phyloP scores from a whole-genome alignment of 2,113 vertebrate genomes.

The Bujurquina vittata region DNA sequence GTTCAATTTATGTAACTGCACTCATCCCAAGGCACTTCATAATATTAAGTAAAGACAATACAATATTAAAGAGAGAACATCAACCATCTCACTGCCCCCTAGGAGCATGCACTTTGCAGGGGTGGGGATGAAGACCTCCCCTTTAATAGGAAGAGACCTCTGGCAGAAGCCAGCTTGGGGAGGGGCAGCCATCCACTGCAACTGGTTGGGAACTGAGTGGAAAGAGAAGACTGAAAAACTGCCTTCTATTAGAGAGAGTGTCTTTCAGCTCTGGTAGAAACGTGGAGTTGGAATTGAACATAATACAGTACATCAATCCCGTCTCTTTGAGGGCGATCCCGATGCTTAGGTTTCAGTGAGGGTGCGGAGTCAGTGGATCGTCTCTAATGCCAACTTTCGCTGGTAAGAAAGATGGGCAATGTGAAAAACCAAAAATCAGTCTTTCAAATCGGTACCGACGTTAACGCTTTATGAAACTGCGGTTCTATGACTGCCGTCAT shows the following conservation, averaged over 20 bases:
- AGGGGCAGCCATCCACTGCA: not conserved
- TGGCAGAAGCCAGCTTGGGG: not conserved
- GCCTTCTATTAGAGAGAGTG: not conserved
- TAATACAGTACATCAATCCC: not conserved
- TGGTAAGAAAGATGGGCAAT: not conserved
- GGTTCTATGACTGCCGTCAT: not conserved
- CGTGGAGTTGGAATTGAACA: not conserved
- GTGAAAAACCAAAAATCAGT: not conserved
- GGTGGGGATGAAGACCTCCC: not conserved
- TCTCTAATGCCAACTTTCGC: not conserved
- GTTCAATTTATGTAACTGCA: conserved; percentile 1
- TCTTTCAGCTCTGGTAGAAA: not conserved
- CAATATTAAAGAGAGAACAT: not conserved
- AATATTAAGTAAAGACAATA: not conserved
- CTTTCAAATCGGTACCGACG: not conserved
- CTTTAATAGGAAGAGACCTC: not conserved
- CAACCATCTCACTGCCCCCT: not conserved
- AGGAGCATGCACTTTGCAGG: not conserved
- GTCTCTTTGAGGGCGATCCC: not conserved
- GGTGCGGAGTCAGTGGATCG: not conserved
- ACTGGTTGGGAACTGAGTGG: not conserved
- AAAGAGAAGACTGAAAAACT: not conserved
- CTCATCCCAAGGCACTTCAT: not conserved
- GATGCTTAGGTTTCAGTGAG: not conserved
- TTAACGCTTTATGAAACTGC: not conserved